These are phyloP conservation scores for Pomatorhinus ruficollis DNA, from an alignment of 2,113 vertebrate genomes.

Conservation along the genomic window DNA sequence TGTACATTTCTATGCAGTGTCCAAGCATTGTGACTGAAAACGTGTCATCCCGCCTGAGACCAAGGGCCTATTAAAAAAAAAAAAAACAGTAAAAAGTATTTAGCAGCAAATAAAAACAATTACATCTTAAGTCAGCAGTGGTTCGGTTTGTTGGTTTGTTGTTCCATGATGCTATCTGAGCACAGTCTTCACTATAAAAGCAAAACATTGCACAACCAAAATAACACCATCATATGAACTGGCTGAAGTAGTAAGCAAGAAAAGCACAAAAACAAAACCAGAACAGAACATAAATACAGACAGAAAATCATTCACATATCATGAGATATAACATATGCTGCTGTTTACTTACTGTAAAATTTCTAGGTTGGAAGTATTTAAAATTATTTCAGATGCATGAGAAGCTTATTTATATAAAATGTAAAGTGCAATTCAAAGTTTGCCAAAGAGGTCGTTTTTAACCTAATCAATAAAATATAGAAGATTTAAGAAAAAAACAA, in stretches of 20 bases:
- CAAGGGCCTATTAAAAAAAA: slow-evolving; percentile 85
- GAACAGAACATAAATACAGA: not conserved
- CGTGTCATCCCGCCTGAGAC: slow-evolving; percentile 94
- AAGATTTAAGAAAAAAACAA: not conserved
- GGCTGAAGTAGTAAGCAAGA: not conserved
- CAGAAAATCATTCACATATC: not conserved
- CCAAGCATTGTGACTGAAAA: slow-evolving; percentile 99
- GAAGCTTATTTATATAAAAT: not conserved
- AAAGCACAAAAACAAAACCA: not conserved
- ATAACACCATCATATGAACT: not conserved
- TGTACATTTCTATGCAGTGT: slow-evolving; percentile 99
- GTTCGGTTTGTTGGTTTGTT: not conserved
- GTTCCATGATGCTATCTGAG: not conserved
- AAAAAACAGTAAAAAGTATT: not conserved
- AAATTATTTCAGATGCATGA: not conserved
- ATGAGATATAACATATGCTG: not conserved
- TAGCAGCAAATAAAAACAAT: not conserved
- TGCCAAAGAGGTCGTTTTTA: not conserved
- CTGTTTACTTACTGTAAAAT: not conserved
- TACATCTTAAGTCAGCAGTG: not conserved
- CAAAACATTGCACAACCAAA: not conserved
- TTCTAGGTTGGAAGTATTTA: not conserved
- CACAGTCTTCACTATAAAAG: not conserved
- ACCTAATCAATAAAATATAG: not conserved
- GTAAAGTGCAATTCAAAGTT: not conserved